Evolutionary conservation across 2,113 vertebrate species (phyloP), one percentile per base, ranked within the genome.

Genomic region (Mesocricetus auratus): DNA sequence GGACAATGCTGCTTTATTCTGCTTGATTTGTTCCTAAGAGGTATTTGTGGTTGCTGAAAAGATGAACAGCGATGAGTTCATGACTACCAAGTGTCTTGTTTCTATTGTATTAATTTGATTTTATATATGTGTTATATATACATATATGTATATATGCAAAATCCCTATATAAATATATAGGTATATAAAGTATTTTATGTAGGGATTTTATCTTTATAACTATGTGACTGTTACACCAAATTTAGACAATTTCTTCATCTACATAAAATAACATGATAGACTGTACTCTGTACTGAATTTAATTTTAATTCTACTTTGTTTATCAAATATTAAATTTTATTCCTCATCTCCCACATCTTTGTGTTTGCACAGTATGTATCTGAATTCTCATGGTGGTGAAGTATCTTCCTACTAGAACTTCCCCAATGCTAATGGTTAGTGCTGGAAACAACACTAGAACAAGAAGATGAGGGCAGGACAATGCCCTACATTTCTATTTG

Each of bases 41-140:
- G 62, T 83, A 92, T 88, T n/a, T 42, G 74, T 4, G 39, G 47
- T 47, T 66, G 3, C 1, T 31, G 62, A 47, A 5, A 79, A 73
- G 60, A n/a, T 3, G 7, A 19, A 24, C 2, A 6, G 0, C 19
- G n/a, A 50, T 78, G 5, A 36, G 33, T 31, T 91, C 64, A 5
- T 19, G 26, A 53, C 31, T 66, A 22, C 42, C 12, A 29, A 7
- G 22, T 33, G 47, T 93, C 31, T 85, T 45, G n/a, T 73, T 95
- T 89, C 50, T 85, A 22, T 83, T 79, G 88, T 19, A 86, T 81
- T 17, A 66, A 62, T 71, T 92, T 94, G 24, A 33, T 73, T 71
- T 92, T 77, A 58, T 64, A 13, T 85, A 79, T 89, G 83, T 75
- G n/a, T n/a, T n/a, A n/a, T 74, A n/a, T 58, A 6, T 83, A 22